Evolutionary conservation across 2,797 vertebrate genomes (phyloP), one percentile per base, ranked within the genome.

Genomic region (Eulemur rubriventer): DNA sequence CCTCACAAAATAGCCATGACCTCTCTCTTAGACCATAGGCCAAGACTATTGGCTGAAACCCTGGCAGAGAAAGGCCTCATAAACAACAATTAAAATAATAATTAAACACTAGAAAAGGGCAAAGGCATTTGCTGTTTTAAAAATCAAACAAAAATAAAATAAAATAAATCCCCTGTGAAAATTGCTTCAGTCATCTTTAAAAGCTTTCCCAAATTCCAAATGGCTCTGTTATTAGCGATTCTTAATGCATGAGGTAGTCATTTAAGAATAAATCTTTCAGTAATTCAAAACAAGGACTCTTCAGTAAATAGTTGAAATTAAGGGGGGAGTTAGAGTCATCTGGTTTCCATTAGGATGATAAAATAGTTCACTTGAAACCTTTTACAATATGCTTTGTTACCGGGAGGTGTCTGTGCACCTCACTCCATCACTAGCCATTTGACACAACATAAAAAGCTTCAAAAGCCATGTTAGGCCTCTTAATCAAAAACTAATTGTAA

Each of bases 401-500:
- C 98, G 99, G 99, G 99, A 99, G 99, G 99, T 99, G 98, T 99
- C 99, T 98, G 98, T 97, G 98, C 98, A 97, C 99, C 99, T 99
- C 99, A 99, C 99, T 99, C 99, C 99, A 99, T 99, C 99, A 99
- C 99, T 98, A 98, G 99, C 99, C 99, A 99, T 99, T 99, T 99
- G 99, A 99, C 99, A 99, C 98, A 99, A 99, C 99, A 99, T 99
- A 99, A 99, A 99, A 99, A 99, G 99, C 99, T 99, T 99, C 99
- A 99, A 99, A 99, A 99, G 99, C 99, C 99, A 98, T 97, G 98
- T 99, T 98, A 99, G 99, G 98, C 99, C 99, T 99, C 99, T 99
- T 99, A 99, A 99, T 99, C 99, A 99, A 99, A 99, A 99, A 99
- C 99, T 99, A 99, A 99, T 99, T 99, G 99, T 99, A 99, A 99